These are phyloP conservation scores for Pan troglodytes DNA, from an alignment of 2,113 vertebrate genomes.

Conservation along the genomic window NHGRI_mPanTro3-v2.1_pri NC_072410.2:101734001-101734500, in stretches of 20 bases:
- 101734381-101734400: conserved; percentile 84
- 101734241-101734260: background rate
- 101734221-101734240: background rate
- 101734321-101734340: conserved; percentile 64
- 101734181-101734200: conserved; percentile 75
- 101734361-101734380: conserved; percentile 78
- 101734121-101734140: conserved; percentile 88
- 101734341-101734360: conserved; percentile 86
- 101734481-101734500: conserved; percentile 75
- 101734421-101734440: conserved; percentile 44
- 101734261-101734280: background rate
- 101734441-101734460: conserved; percentile 77
- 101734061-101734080: conserved; percentile 80
- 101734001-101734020: conserved; percentile 83
- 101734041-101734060: conserved; percentile 78
- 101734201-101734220: conserved; percentile 71
- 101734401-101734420: conserved; percentile 71
- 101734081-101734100: conserved; percentile 83
- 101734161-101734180: conserved; percentile 83
- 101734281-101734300: background rate
- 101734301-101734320: conserved; percentile 61
- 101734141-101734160: conserved; percentile 86
- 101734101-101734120: conserved; percentile 80
- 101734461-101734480: conserved; percentile 84
- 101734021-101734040: conserved; percentile 85